Base-by-base conservation (phyloP, 2,888 invertebrate genomes). In the Hybos culiciformis region DNA sequence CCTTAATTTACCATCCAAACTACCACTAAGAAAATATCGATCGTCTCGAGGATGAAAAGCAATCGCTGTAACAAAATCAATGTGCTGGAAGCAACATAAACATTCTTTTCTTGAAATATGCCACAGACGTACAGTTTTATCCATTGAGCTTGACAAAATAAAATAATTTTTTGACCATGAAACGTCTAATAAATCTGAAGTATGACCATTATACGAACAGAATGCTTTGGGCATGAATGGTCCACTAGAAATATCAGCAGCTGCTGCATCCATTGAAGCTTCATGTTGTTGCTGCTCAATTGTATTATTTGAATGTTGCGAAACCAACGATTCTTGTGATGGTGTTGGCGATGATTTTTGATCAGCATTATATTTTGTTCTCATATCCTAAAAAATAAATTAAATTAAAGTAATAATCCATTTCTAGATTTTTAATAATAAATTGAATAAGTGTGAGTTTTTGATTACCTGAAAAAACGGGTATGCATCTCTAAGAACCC, bases 111-210 rank as follows among this genome's bases (percentile, higher is more conserved):
- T 72, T 0, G 94, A 93, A 48, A 97, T 90, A 64, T 98, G 97
- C 97, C 98, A 98, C 46, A 98, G 69, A 39, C 91, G 72, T 3
- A 97, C 97, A 0, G 97, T 98, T 64, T 96, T 93, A 63, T 97
- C 96, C 94, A 96, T 96, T 3, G 93, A 94, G 26, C 93, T 92
- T 1, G 94, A 93, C n/a, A 97, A 68, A 41, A 97, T 80, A 60
- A 97, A 97, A 65, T 94, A 93, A 68, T 94, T 96, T 71, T 96
- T 98, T 1, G 96, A 97, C 98, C 97, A 98, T 6, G 93, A 88
- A 0, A 98, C 83, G 66, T 98, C 98, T 1, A 98, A 72, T 4
- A 98, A 71, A 66, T 97, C 97, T 14, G 96, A 93, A 0, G 91
- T 88, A 63, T 98, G 98, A 0, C 96, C 97, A 11, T 82, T 74